Evolutionary conservation across 2,888 invertebrate species (phyloP).

Genomic region (Griposia aprilina): DNA sequence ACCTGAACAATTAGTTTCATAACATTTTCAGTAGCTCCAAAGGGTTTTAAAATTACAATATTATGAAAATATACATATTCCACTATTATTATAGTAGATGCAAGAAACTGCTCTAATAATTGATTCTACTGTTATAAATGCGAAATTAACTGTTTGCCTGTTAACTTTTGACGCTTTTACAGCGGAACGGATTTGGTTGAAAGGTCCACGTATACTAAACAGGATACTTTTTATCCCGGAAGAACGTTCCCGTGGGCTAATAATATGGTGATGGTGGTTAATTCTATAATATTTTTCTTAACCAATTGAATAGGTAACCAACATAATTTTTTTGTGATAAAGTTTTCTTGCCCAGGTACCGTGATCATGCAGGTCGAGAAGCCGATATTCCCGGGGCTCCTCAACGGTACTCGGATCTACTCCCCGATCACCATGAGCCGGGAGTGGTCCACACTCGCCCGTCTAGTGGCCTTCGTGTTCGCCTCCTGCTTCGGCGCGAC

Average conservation of each 20-base stretch:
- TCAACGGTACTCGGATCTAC: constrained; percentile 61
- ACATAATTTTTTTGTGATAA: background rate
- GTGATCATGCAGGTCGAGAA: background rate
- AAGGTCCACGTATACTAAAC: background rate
- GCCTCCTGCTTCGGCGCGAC: constrained; percentile 68
- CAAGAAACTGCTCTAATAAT: background rate
- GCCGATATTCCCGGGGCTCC: background rate
- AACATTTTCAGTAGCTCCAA: background rate
- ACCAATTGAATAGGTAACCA: background rate
- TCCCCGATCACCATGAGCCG: constrained; percentile 92
- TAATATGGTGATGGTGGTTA: no score
- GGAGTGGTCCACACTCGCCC: constrained; percentile 93
- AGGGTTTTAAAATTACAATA: background rate
- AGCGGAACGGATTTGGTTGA: background rate
- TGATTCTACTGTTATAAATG: background rate
- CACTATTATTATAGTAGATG: background rate
- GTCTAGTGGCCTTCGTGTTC: constrained; percentile 89
- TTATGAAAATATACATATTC: background rate
- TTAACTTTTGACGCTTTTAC: background rate
- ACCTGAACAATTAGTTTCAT: background rate
- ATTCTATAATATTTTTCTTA: background rate
- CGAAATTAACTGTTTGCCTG: background rate
- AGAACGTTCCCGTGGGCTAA: background rate
- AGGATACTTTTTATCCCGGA: background rate
- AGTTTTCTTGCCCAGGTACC: background rate